A percentile compares a stretch with the other conserved stretches of the same genome.
These are phyloP conservation scores for Megathymus violae DNA, from an alignment of 1,140 invertebrate species.

Conservation along the genomic window DNA sequence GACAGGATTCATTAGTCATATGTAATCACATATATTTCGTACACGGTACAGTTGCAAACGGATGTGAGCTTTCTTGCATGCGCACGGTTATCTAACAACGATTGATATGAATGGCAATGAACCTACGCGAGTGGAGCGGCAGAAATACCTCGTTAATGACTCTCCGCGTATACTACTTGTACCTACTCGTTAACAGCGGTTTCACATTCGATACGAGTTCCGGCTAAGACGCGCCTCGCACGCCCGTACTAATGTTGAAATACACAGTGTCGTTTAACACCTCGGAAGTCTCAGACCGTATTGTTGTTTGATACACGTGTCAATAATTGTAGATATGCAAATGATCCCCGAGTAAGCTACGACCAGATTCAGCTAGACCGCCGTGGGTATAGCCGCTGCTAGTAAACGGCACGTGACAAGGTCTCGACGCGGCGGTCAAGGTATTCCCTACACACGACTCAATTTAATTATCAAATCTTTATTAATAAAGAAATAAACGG, in stretches of 20 bases:
- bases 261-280: conserved; percentile 6
- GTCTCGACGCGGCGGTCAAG: conserved; percentile 7
- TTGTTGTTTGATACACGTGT: conserved; percentile 8
- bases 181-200: background rate
- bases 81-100: conserved; percentile 43
- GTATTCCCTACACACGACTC: conserved; percentile 4
- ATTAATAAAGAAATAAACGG: too few relatives aligned
- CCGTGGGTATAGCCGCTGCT: too few relatives aligned
- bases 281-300: background rate
- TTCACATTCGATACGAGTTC: conserved; percentile 33
- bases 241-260: conserved; percentile 8
- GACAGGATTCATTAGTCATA: too few relatives aligned
- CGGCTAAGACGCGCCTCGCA: conserved; percentile 35
- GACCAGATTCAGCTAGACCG: too few relatives aligned
- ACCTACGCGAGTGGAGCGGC: conserved; percentile 35
- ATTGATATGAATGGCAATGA: conserved; percentile 45
- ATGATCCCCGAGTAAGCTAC: too few relatives aligned
- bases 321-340: too few relatives aligned
- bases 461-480: too few relatives aligned
- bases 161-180: conserved; percentile 29
- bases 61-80: conserved; percentile 49
- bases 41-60: conserved; percentile 31
- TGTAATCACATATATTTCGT: conserved; percentile 5
- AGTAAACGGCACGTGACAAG: too few relatives aligned
- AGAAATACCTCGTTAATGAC: conserved; percentile 47